A percentile compares a stretch with the other conserved stretches of the same genome.
Conservation (phyloP, 2,113 vertebrate species). For the Furnarius figulus region DNA sequence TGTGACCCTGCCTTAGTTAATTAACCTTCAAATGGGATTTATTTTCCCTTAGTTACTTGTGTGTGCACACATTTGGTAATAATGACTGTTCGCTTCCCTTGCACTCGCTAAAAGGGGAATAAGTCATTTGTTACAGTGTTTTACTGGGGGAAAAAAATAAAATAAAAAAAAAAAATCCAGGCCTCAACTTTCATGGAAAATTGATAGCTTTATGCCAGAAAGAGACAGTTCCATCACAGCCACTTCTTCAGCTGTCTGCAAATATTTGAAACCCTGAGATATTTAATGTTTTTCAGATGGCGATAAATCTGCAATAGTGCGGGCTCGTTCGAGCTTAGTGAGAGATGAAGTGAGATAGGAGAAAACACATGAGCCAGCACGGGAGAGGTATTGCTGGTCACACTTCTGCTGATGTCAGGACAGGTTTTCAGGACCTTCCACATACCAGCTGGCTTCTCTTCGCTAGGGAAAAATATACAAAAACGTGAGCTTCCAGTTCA, state of each 20-base stretch:
- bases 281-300: constrained; percentile 72
- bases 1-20: constrained; percentile 69
- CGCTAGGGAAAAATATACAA: not conserved
- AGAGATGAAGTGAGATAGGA: constrained; percentile 73
- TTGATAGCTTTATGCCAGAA: constrained; percentile 70
- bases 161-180: not conserved
- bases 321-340: constrained; percentile 36
- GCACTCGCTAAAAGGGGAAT: not conserved
- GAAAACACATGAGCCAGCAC: constrained; percentile 41
- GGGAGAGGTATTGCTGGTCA: constrained; percentile 47
- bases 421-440: constrained; percentile 48
- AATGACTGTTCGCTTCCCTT: constrained; percentile 37
- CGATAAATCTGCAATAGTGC: constrained; percentile 53
- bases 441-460: constrained; percentile 12
- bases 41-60: constrained; percentile 65
- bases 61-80: constrained; percentile 52
- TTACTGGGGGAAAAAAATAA: constrained; percentile 40
- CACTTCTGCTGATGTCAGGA: constrained; percentile 55
- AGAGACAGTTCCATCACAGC: constrained; percentile 70
- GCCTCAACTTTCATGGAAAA: constrained; percentile 57
- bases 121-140: constrained; percentile 50
- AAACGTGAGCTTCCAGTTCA: not conserved
- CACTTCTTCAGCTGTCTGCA: constrained; percentile 72
- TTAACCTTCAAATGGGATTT: constrained; percentile 72
- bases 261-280: constrained; percentile 68